Evolutionary conservation across 1,140 invertebrate genomes (phyloP).

Genomic region (Drosophila parabipectinata): DNA sequence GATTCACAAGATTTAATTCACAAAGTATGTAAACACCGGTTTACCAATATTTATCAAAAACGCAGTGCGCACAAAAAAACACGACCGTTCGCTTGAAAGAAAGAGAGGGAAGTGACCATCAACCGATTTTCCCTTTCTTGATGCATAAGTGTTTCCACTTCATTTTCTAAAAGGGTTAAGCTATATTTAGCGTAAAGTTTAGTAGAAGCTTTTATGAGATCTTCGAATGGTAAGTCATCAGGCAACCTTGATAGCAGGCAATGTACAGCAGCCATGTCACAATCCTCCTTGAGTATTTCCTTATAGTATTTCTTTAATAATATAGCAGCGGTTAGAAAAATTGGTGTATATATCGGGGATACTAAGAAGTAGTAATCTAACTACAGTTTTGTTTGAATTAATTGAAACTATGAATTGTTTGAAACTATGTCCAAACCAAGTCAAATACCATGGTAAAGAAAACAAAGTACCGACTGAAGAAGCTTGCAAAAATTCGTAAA

Average conservation of each 20-base stretch:
- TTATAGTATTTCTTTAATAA: slow-evolving; percentile 91
- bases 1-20: too few relatives aligned
- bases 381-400: slow-evolving; percentile 94
- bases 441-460: slow-evolving; percentile 98
- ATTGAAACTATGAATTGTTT: too few relatives aligned
- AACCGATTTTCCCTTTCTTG: slow-evolving; percentile 85
- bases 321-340: slow-evolving; percentile 96
- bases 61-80: too few relatives aligned
- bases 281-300: slow-evolving; percentile 90
- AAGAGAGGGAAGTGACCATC: too few relatives aligned
- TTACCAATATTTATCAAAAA: too few relatives aligned
- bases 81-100: too few relatives aligned
- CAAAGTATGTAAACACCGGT: too few relatives aligned
- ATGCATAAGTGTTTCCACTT: slow-evolving; percentile 87
- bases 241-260: slow-evolving; percentile 91
- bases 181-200: slow-evolving; percentile 90
- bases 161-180: slow-evolving; percentile 89
- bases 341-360: slow-evolving; percentile 93
- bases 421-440: slow-evolving; percentile 98
- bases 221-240: slow-evolving; percentile 95
- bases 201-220: slow-evolving; percentile 88
- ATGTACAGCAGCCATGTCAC: slow-evolving; percentile 94
- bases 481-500: slow-evolving; percentile 92
- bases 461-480: slow-evolving; percentile 98
- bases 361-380: slow-evolving; percentile 97